Evolutionary conservation across 2,888 invertebrate species (phyloP).

Genomic region (Cristatella mucedo): DNA sequence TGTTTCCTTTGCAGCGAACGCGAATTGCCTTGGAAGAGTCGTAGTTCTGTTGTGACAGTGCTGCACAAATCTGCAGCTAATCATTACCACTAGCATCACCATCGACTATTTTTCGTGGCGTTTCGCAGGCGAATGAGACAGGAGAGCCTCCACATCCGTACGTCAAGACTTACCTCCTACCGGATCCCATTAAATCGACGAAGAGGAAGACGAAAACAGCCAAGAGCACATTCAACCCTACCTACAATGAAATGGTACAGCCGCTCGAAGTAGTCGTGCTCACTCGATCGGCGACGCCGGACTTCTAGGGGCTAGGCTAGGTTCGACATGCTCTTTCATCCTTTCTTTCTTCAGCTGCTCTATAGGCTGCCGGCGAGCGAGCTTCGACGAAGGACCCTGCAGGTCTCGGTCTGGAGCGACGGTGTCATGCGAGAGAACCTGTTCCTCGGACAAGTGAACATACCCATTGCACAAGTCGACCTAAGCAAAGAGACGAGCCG

Average conservation of each 20-base stretch:
- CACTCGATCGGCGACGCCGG: too few relatives aligned
- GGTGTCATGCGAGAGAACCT: constrained; percentile 84
- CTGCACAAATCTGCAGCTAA: too few relatives aligned
- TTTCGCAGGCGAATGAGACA: constrained; percentile 10
- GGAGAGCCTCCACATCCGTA: constrained; percentile 40
- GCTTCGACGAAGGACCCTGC: constrained; percentile 57
- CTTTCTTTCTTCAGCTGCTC: constrained; percentile 51
- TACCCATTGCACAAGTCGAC: constrained; percentile 57
- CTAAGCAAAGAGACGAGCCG: constrained; percentile 61
- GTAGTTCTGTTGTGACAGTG: too few relatives aligned
- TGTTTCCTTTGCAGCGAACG: too few relatives aligned
- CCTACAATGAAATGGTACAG: constrained; percentile 96
- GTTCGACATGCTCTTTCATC: too few relatives aligned
- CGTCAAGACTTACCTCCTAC: constrained; percentile 59
- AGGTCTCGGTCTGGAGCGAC: constrained; percentile 86
- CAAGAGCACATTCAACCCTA: constrained; percentile 78
- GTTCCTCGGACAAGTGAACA: constrained; percentile 75
- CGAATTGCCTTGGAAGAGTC: too few relatives aligned
- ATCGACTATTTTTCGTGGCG: constrained; percentile 3
- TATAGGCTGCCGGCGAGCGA: constrained; percentile 69
- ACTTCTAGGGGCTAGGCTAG: too few relatives aligned
- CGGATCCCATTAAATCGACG: constrained; percentile 75
- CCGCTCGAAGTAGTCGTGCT: not conserved
- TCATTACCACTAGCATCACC: too few relatives aligned
- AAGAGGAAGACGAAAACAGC: constrained; percentile 90